Evolutionary conservation across 2,797 vertebrate species (phyloP).

Genomic region (Paguma larvata): DNA sequence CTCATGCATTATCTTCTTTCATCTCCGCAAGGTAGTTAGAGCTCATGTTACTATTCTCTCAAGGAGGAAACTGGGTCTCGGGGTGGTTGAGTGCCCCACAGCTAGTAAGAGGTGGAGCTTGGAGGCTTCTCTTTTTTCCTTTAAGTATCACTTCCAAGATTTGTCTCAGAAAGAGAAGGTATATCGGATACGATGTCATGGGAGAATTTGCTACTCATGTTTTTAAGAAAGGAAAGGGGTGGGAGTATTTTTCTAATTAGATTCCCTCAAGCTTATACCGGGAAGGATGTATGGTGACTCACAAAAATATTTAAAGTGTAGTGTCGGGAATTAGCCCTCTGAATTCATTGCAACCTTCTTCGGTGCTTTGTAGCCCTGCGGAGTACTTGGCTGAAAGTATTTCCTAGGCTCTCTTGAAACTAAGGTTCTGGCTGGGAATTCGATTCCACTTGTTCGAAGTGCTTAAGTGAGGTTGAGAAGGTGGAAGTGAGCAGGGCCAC

Average conservation of each 20-base stretch:
- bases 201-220: not conserved
- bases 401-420: not conserved
- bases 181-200: not conserved
- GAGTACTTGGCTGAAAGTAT: not conserved
- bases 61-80: not conserved
- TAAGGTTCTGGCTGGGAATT: not conserved
- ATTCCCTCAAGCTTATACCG: not conserved
- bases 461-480: too few relatives aligned
- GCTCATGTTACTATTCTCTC: not conserved
- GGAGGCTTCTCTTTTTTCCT: not conserved
- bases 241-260: not conserved
- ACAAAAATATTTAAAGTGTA: not conserved
- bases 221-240: not conserved
- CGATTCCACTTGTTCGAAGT: not conserved
- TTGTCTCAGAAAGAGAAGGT: not conserved
- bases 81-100: not conserved
- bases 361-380: not conserved
- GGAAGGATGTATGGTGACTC: not conserved
- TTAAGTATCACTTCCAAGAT: not conserved
- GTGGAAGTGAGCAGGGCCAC: not conserved
- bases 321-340: not conserved
- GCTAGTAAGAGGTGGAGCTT: not conserved
- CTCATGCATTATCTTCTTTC: not conserved
- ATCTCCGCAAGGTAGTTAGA: not conserved
- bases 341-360: not conserved